phyloP scores from a whole-genome alignment of 2,888 invertebrate genomes.

The Leptinotarsa haldemani region DNA sequence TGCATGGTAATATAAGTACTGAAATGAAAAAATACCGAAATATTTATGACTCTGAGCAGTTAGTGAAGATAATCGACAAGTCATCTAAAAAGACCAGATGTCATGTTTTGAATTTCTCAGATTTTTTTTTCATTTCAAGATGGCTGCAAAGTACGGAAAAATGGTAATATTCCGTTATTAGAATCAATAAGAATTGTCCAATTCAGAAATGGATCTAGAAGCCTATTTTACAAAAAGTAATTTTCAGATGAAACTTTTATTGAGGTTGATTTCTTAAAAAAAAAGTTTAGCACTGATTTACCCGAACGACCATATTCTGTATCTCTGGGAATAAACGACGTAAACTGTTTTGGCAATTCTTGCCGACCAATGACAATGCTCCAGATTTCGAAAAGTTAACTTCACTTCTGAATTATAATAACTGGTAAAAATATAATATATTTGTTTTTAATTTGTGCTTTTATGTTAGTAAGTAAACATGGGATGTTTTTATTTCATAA shows the following conservation, averaged over 20 bases:
- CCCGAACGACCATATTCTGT: neutral
- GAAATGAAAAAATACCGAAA: neutral
- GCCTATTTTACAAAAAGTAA: too few relatives aligned
- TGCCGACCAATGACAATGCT: neutral
- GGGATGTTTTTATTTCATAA: too few relatives aligned
- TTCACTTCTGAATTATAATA: too few relatives aligned
- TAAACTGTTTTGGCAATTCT: neutral
- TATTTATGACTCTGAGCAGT: neutral
- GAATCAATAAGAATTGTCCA: too few relatives aligned
- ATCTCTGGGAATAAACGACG: neutral
- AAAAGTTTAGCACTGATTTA: neutral
- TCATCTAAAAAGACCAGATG: neutral
- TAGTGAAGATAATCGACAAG: neutral
- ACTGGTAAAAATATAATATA: too few relatives aligned
- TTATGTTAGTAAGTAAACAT: too few relatives aligned
- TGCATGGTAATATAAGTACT: neutral
- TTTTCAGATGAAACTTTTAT: neutral
- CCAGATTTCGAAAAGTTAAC: neutral
- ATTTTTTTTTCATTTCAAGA: constrained; percentile 4
- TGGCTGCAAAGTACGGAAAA: neutral
- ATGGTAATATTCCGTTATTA: neutral
- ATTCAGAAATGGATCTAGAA: too few relatives aligned
- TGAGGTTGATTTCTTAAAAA: neutral
- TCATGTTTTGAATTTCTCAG: neutral
- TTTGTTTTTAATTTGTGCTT: too few relatives aligned